Base-by-base conservation (phyloP, 2,888 invertebrate genomes). In the Tenthredo livida region DNA sequence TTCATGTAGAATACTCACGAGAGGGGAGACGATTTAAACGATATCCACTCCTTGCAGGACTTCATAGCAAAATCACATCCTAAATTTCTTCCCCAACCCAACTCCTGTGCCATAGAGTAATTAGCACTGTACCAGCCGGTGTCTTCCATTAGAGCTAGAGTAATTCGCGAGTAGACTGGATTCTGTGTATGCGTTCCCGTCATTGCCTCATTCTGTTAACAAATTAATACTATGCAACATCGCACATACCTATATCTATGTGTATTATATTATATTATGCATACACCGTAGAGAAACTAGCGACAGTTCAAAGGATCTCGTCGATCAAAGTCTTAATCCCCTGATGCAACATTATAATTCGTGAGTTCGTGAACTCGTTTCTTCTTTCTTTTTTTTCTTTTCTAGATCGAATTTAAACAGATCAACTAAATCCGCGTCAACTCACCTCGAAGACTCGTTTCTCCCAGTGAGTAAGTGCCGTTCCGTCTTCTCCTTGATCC, bases 101-200 rank as follows among this genome's bases (percentile, higher is more conserved):
- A 94, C 0, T 97, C 96, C 85, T 97, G 96, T 0, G 98, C 98
- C 95, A 97, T 97, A 0, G 95, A 95, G 92, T 99, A 99, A 93
- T 98, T 97, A 1, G 98, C 98, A 17, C 96, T 95, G 93, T 99
- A 99, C 99, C 98, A 99, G 86, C 99, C 99, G 0, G 99, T 99
- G 92, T 99, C 99, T 92, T 99, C 99, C 98, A 99, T 97, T 87
- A 99, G 94, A 0, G 99, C 99, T 87, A 99, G 95, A 0, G 99
- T 99, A 84, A 99, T 96, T 29, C 98, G 95, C 0, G 99, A 99
- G 94, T 99, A 99, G 0, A 98, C 98, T 0, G 99, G 98, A 94
- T 99, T 98, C 93, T 99, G 99, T 0, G 99, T 99, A 93, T 99
- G 99, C 0, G 99, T 99, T 1, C 99, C 99, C 0, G 99, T 99